These are phyloP conservation scores for Peromyscus leucopus DNA, from an alignment of 2,113 vertebrate genomes.

Conservation along the genomic window DNA sequence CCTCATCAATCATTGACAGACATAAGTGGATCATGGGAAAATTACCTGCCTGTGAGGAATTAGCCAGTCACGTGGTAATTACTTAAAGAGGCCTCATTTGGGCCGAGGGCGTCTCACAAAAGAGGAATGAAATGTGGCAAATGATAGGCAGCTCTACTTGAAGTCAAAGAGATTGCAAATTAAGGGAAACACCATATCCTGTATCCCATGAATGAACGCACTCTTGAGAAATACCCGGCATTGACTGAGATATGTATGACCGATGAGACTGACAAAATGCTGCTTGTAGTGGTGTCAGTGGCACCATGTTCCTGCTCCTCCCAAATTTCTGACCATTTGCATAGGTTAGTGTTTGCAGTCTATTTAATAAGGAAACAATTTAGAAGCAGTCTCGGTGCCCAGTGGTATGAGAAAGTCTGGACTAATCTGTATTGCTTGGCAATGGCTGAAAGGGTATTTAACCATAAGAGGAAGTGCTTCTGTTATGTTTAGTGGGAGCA, in stretches of 20 bases:
- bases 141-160: neutral
- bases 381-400: neutral
- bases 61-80: neutral
- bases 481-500: neutral
- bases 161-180: neutral
- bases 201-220: neutral
- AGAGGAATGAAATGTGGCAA: neutral
- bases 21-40: neutral
- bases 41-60: neutral
- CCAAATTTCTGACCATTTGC: neutral
- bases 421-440: neutral
- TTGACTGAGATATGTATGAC: neutral
- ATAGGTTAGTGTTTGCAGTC: neutral
- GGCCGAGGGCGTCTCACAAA: neutral
- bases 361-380: slow-evolving; percentile 5
- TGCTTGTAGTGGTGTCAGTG: accelerated
- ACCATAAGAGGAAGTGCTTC: neutral
- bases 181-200: neutral
- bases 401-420: neutral
- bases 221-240: neutral
- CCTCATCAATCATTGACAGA: neutral
- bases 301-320: neutral
- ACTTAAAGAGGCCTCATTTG: slow-evolving; percentile 20
- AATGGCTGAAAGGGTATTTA: neutral
- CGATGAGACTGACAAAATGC: neutral